Base-by-base conservation (phyloP, 2,888 invertebrate species). In the Oxyteleia sp. region DNA sequence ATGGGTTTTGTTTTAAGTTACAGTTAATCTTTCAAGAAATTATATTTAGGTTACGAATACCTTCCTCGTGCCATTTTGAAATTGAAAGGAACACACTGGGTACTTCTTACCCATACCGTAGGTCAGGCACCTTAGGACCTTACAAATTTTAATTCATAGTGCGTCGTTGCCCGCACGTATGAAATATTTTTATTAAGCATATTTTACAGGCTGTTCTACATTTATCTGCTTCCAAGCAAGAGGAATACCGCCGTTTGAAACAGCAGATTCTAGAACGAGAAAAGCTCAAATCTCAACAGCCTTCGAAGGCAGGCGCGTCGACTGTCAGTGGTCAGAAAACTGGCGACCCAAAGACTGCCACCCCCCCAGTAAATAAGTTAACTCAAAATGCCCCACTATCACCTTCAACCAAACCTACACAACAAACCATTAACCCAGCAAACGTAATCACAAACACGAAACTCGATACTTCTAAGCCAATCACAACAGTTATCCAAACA, bases 181-280 rank as follows among this genome's bases (percentile, higher is more conserved):
- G 61, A 68, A 57, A 45, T 55, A 47, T 72, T 69, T 84, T 78
- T 51, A 82, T 80, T 51, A 61, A 59, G 51, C 8, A 1, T 32
- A 51, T 26, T 72, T 64, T 64, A 0, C 82, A 94, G 94, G 94
- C 93, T 38, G 92, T 94, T 20, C 92, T 92, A 43, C 93, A 93
- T 86, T 86, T 94, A 35, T 91, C 94, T 23, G 91, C 89, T 18
- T 92, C 93, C 1, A 92, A 91, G 45, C 93, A 93, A 88, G 93
- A 93, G 82, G 94, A 94, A 71, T 94, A 94, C 80, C 92, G 92
- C 16, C 91, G 93, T 18, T 76, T 94, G 18, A 93, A 93, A 63
- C 92, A 92, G 55, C 89, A 93, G 76, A 92, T 93, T 26, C 55
- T 91, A 5, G 92, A 93, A 82, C 90, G 90, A 0, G 93, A 93